These are phyloP conservation scores for Nebria ingens DNA, from an alignment of 1,140 invertebrate genomes.

Conservation along the genomic window DNA sequence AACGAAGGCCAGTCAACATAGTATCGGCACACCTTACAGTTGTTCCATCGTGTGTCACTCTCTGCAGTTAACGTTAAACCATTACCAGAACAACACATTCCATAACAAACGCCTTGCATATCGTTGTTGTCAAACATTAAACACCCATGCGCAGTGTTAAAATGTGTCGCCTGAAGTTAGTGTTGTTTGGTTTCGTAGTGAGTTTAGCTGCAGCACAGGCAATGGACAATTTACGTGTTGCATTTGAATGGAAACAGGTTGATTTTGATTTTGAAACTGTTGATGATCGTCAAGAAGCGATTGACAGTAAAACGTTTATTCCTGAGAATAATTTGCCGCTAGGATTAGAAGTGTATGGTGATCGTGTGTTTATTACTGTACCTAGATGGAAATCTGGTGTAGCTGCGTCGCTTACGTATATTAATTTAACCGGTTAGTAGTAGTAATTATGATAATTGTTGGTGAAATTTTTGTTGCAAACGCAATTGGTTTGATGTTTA, in stretches of 20 bases:
- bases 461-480: too few species aligned
- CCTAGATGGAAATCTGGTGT: slow-evolving; percentile 65
- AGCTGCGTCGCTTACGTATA: slow-evolving; percentile 59
- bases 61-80: background rate
- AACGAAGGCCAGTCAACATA: slow-evolving; percentile 4
- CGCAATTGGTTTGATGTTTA: too few species aligned
- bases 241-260: slow-evolving; percentile 59
- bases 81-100: background rate
- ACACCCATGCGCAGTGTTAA: background rate
- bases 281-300: slow-evolving; percentile 41
- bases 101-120: background rate
- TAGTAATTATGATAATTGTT: too few species aligned
- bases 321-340: slow-evolving; percentile 59
- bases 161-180: background rate
- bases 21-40: too few species aligned
- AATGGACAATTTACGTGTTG: slow-evolving; percentile 53
- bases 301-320: slow-evolving; percentile 43
- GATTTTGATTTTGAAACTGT: slow-evolving; percentile 52
- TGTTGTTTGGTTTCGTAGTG: background rate
- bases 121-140: background rate
- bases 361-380: slow-evolving; percentile 56
- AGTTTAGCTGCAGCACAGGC: background rate
- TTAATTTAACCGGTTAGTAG: slow-evolving; percentile 53
- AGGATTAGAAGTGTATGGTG: slow-evolving; percentile 53
- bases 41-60: background rate